Base-by-base conservation (phyloP, 2,888 invertebrate species). In the Pyrrhia umbra region DNA sequence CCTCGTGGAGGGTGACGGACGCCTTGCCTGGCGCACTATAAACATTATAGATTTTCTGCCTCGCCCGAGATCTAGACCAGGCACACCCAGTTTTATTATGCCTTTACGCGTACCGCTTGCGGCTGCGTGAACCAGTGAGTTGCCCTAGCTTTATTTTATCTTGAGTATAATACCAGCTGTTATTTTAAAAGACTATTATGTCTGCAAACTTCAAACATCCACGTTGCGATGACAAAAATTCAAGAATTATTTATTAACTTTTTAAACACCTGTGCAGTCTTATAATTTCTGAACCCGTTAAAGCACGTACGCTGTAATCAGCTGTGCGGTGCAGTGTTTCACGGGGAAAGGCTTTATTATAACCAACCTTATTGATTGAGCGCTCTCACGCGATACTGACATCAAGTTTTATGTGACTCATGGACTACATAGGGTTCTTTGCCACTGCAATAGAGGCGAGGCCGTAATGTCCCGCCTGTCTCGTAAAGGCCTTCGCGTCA, bases 401-500 rank as follows among this genome's bases (percentile, higher is more conserved):
- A 79, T 80, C 66, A 75, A 57, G 47, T 59, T 62, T 55, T 60
- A 70, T 63, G 60, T 81, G 79, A 81, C 58, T 79, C 79, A 78
- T 72, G 71, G 62, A 51, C 79, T 73, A 71, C 51, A 65, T 71
- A 56, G 42, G 54, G 75, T 67, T 77, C 65, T 64, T 70, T 64
- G 75, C 55, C 64, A 59, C 54, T 68, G 50, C 72, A 47, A 72
- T 54, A 60, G n/a, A 61, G 77, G 69, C 50, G 65, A 79, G 70
- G 79, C 57, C 56, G 43, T 47, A 37, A 52, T 59, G 43, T 55
- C 57, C 16, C 21, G 39, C 40, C 37, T 55, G 54, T 75, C 70
- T 47, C 40, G 20, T 39, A 39, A 47, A 69, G 46, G 42, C 55
- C 45, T 68, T 55, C 16, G 25, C 40, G 45, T 49, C 49, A 57